A percentile compares a stretch with the other conserved stretches of the same genome.
Conservation (phyloP, 2,113 vertebrate species). For the Microtus oregoni region DNA sequence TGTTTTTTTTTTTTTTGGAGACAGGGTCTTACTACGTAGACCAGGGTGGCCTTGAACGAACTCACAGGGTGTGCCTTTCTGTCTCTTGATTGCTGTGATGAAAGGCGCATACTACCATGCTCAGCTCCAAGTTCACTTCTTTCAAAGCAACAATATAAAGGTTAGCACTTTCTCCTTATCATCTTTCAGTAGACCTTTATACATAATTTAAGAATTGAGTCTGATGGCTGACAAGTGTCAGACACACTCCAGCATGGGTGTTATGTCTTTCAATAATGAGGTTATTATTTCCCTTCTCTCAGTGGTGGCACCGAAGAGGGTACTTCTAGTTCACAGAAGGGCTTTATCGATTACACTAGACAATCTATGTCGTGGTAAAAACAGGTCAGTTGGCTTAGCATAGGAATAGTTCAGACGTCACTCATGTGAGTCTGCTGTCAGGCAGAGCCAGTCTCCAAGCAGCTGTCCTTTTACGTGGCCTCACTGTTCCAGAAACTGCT, state of each 20-base stretch:
- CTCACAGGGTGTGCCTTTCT: not conserved
- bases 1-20: not conserved
- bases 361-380: not conserved
- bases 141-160: not conserved
- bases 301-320: not conserved
- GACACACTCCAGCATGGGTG: not conserved
- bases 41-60: not conserved
- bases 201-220: conserved; percentile 38
- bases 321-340: not conserved
- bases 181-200: conserved; percentile 6
- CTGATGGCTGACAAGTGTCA: not conserved
- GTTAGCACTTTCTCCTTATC: conserved; percentile 36
- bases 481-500: not conserved
- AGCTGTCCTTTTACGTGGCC: not conserved
- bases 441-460: not conserved
- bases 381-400: not conserved
- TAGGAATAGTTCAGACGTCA: not conserved
- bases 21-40: not conserved
- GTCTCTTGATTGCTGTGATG: not conserved
- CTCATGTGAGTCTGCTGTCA: not conserved
- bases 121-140: not conserved
- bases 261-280: not conserved
- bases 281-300: conserved; percentile 33
- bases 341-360: not conserved
- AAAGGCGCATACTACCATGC: not conserved